Base-by-base conservation (phyloP, 2,797 vertebrate genomes). In the Darevskia mixta region DNA sequence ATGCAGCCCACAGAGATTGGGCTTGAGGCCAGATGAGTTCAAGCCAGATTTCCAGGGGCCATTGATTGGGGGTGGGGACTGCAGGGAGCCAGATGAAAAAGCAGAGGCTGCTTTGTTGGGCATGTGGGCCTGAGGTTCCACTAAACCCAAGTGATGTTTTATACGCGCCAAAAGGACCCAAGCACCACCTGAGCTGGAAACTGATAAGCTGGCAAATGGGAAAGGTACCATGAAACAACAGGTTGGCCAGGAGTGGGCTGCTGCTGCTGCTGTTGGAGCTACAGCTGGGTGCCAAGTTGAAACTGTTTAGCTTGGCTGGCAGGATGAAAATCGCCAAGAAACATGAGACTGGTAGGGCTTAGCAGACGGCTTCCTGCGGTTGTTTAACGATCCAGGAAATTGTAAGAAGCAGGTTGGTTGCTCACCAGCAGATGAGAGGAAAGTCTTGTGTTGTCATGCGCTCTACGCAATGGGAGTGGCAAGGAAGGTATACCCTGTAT, bases 321-420 rank as follows among this genome's bases (percentile, higher is more conserved):
- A 85, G 91, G 87, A 94, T 92, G 93, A 93, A 95, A 94, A 92
- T 90, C 90, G 69, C 94, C 91, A 94, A 95, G 94, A 95, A 64
- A 94, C 94, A 94, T 87, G 89, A 95, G 91, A 93, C 94, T 95
- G 88, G 94, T 90, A 94, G 94, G 92, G 79, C 95, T 95, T 95
- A 95, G 94, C 90, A 93, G 93, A 93, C 92, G 91, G 94, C 95
- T 95, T 96, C 93, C 95, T 96, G 92, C 88, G 93, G 95, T 94
- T 72, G 27, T 88, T 75, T 91, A 92, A 87, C 91, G 91, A 92
- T 94, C 93, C 94, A 95, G 95, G 94, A 96, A 96, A 95, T 95
- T 93, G 92, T 92, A 95, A 93, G 93, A 79, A 96, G 93, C 92
- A 95, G 93, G 95, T 93, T 95, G 94, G 94, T 94, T 92, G 85